Evolutionary conservation across 2,797 vertebrate genomes (phyloP).

Genomic region (Macrochelys suwanniensis): DNA sequence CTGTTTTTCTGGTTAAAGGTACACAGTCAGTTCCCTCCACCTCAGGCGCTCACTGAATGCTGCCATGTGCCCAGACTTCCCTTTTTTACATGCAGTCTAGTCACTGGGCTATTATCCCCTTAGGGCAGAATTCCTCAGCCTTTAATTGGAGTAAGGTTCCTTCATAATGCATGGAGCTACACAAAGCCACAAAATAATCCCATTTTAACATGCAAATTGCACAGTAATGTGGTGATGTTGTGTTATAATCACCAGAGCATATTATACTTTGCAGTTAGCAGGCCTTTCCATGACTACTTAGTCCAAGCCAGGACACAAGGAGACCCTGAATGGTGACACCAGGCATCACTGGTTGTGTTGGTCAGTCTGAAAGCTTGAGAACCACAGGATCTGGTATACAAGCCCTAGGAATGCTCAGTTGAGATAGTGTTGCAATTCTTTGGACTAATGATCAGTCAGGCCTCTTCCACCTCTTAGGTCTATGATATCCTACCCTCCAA

Average conservation of each 20-base stretch:
- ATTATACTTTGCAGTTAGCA: neutral
- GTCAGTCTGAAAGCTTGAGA: neutral
- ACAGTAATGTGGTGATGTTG: neutral
- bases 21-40: neutral
- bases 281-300: neutral
- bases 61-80: neutral
- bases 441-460: neutral
- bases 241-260: neutral
- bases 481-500: fast-evolving
- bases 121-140: neutral
- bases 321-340: fast-evolving
- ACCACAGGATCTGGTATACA: fast-evolving
- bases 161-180: fast-evolving
- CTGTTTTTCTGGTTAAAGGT: neutral
- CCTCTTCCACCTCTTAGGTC: neutral
- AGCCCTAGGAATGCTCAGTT: neutral
- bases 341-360: fast-evolving
- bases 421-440: neutral
- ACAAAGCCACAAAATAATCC: fast-evolving
- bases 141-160: neutral
- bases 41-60: fast-evolving
- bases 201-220: neutral
- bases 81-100: fast-evolving
- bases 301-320: neutral
- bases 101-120: neutral